Conservation (phyloP, 2,888 invertebrate species). For the Callinectes sapidus region DNA sequence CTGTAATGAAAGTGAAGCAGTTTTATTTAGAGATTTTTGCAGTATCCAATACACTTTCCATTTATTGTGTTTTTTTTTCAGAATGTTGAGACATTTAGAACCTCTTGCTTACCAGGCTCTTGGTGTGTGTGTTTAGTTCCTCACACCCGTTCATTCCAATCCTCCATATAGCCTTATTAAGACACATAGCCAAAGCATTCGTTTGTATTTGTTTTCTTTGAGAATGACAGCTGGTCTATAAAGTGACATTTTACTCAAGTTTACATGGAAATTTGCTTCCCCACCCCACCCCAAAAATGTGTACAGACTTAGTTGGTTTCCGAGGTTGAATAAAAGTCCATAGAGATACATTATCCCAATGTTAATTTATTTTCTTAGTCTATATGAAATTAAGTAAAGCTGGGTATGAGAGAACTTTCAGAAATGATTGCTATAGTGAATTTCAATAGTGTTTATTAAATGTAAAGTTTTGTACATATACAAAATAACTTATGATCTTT, state of each 20-base stretch:
- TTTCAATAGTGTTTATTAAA: constrained; percentile 60
- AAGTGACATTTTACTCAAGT: not conserved
- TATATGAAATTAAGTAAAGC: constrained; percentile 10
- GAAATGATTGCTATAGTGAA: constrained; percentile 55
- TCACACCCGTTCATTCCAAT: constrained; percentile 27
- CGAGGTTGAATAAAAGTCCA: constrained; percentile 6
- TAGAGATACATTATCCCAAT: not conserved
- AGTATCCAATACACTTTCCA: not conserved
- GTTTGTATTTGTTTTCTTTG: not conserved
- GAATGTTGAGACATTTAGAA: constrained; percentile 3
- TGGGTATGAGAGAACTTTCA: constrained; percentile 51
- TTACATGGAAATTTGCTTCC: not conserved
- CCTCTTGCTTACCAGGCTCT: constrained; percentile 15
- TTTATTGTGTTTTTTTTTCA: not conserved
- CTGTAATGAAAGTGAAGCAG: constrained; percentile 30
- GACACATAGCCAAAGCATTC: constrained; percentile 37
- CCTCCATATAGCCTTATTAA: constrained; percentile 27
- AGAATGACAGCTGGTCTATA: constrained; percentile 25
- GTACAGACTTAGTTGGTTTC: constrained; percentile 25
- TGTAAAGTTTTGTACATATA: constrained; percentile 69
- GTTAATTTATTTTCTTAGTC: constrained; percentile 22
- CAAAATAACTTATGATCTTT: constrained; percentile 67
- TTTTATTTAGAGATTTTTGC: constrained; percentile 27
- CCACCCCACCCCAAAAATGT: not conserved
- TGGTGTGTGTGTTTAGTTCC: constrained; percentile 24